phyloP scores from a whole-genome alignment of 1,140 invertebrate genomes.

The Lethocerus indicus region DNA sequence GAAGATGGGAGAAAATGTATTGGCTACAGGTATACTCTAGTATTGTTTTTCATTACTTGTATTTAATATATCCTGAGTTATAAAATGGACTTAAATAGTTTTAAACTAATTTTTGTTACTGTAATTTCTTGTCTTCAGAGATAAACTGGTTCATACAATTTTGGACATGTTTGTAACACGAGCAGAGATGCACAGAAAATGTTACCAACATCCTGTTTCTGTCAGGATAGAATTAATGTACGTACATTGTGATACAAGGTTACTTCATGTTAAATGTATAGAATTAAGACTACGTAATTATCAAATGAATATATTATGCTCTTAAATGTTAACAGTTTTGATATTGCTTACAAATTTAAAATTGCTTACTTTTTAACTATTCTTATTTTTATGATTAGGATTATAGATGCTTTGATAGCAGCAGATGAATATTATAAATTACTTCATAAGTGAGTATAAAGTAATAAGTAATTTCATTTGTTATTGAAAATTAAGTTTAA shows the following conservation, averaged over 20 bases:
- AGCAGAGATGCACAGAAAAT: constrained; percentile 16
- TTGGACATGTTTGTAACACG: constrained; percentile 18
- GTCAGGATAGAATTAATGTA: constrained; percentile 19
- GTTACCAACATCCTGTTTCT: constrained; percentile 18
- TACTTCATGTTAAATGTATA: neutral
- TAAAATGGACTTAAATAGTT: neutral
- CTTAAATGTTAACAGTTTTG: neutral
- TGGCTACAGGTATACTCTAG: constrained; percentile 8
- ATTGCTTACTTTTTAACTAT: neutral
- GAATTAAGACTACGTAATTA: neutral
- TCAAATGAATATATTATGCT: neutral
- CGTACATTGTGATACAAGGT: constrained; percentile 1
- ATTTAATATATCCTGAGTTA: no score
- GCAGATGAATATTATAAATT: neutral
- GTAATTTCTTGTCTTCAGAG: constrained; percentile 5
- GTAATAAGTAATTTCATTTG: no score
- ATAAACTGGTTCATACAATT: constrained; percentile 16
- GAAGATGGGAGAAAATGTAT: constrained; percentile 8
- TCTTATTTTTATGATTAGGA: neutral
- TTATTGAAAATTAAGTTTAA: no score
- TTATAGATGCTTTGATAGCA: neutral
- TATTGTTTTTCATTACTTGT: neutral
- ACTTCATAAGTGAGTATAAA: no score
- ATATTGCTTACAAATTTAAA: neutral
- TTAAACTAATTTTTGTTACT: neutral